Percentiles rank a stretch among this genome's conserved stretches.
Conservation (phyloP, 2,888 invertebrate genomes). For the Drosophila eohydei region DNA sequence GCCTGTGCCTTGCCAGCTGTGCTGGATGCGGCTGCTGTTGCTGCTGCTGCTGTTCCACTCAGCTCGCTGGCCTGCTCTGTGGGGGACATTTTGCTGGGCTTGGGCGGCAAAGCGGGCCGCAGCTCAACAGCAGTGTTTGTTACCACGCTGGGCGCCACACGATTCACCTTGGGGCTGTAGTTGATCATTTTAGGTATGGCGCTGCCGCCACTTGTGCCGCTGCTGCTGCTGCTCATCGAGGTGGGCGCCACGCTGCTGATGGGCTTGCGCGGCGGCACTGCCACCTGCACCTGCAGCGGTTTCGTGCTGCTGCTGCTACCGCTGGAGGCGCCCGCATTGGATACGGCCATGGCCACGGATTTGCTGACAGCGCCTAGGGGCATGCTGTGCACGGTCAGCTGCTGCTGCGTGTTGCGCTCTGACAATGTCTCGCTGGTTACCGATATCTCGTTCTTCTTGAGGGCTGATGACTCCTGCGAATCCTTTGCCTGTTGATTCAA, state of each 20-base stretch:
- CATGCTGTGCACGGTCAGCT: slow-evolving; percentile 87
- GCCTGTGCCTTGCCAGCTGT: slow-evolving; percentile 12
- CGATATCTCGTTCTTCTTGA: slow-evolving; percentile 75
- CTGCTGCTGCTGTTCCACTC: slow-evolving; percentile 78
- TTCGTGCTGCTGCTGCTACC: slow-evolving; percentile 15
- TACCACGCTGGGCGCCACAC: slow-evolving; percentile 84
- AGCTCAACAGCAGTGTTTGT: slow-evolving; percentile 39
- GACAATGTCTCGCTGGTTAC: slow-evolving; percentile 81
- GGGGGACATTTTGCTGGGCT: slow-evolving; percentile 88
- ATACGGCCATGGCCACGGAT: slow-evolving; percentile 82
- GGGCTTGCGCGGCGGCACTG: slow-evolving; percentile 89
- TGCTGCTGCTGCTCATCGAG: slow-evolving; percentile 85
- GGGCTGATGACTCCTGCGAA: slow-evolving; percentile 20
- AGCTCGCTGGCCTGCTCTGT: slow-evolving; percentile 51
- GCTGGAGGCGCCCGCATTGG: slow-evolving; percentile 61
- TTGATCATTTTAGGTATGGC: slow-evolving; percentile 84
- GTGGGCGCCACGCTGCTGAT: slow-evolving; percentile 94
- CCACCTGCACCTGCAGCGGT: slow-evolving; percentile 70
- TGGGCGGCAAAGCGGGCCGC: slow-evolving; percentile 93
- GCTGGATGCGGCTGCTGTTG: slow-evolving; percentile 16
- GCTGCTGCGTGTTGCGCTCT: slow-evolving; percentile 84
- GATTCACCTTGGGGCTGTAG: slow-evolving; percentile 85
- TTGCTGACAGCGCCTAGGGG: slow-evolving; percentile 85
- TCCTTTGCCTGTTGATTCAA: slow-evolving; percentile 70
- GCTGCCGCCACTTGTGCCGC: slow-evolving; percentile 32